A percentile compares a stretch with the other conserved stretches of the same genome.
Evolutionary conservation across 2,113 vertebrate genomes (phyloP).

Genomic region (Petroica traversi): DNA sequence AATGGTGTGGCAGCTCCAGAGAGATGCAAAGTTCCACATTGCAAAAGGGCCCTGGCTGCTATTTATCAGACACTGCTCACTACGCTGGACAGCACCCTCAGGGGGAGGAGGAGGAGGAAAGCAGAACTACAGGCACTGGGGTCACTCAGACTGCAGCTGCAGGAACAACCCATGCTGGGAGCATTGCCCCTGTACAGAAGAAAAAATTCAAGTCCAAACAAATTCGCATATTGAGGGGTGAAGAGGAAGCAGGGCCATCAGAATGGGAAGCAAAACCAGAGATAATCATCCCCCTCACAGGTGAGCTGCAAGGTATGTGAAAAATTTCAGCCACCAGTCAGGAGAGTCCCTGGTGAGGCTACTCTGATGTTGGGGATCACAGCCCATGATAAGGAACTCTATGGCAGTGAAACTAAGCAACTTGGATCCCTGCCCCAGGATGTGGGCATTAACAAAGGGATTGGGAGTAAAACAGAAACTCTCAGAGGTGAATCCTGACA

Average conservation of each 20-base stretch:
- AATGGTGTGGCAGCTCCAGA: not conserved
- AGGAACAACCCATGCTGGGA: not conserved
- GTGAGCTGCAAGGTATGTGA: not conserved
- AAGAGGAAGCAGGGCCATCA: not conserved
- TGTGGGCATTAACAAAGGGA: not conserved
- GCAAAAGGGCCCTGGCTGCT: not conserved
- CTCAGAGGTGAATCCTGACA: not conserved
- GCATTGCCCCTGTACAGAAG: not conserved
- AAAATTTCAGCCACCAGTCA: not conserved
- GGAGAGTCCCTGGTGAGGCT: not conserved
- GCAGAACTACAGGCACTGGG: not conserved
- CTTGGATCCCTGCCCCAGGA: not conserved
- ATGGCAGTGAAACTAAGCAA: not conserved
- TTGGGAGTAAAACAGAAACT: not conserved
- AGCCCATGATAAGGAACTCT: not conserved
- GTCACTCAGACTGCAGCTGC: not conserved
- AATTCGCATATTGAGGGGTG: not conserved
- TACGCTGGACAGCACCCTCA: not conserved
- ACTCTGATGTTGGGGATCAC: not conserved
- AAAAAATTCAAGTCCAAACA: not conserved
- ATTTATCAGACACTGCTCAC: not conserved
- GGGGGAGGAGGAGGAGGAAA: not conserved
- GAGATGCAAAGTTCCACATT: rapidly evolving
- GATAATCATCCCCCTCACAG: not conserved
- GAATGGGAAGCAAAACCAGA: not conserved